Percentiles rank a stretch among this genome's conserved stretches.
Evolutionary conservation across 2,113 vertebrate species (phyloP).

Genomic region (Myanophis thanlyinensis): DNA sequence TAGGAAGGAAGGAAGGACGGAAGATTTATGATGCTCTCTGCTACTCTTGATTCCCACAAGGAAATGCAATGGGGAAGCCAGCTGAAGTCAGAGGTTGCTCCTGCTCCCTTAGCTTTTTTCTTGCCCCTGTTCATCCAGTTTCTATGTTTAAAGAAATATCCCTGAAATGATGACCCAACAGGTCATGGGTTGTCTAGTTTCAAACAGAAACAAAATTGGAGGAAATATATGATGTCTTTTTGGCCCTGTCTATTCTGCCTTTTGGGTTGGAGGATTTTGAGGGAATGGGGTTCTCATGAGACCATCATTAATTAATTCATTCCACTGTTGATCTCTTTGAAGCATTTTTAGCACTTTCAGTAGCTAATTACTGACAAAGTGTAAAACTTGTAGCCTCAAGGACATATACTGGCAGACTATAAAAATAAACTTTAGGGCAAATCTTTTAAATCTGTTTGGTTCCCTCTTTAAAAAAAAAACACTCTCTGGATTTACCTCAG

Average conservation of each 20-base stretch:
- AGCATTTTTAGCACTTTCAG: neutral
- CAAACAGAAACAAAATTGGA: neutral
- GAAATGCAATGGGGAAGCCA: neutral
- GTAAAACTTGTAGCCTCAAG: neutral
- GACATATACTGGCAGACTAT: neutral
- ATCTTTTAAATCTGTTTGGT: neutral
- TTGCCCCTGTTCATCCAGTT: neutral
- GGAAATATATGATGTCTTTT: neutral
- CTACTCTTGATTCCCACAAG: neutral
- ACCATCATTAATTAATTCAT: neutral
- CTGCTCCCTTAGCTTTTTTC: neutral
- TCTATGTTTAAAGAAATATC: neutral
- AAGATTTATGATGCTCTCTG: neutral
- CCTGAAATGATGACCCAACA: neutral
- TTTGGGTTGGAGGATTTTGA: neutral
- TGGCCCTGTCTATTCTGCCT: neutral
- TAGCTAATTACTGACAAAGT: neutral
- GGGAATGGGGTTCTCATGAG: neutral
- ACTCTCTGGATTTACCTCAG: neutral
- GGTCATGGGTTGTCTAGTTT: neutral
- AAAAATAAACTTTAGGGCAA: neutral
- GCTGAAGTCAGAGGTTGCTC: neutral
- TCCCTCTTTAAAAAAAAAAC: neutral
- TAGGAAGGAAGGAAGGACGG: neutral
- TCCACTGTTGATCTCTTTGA: neutral